Evolutionary conservation across 2,113 vertebrate species (phyloP).

Genomic region (Gopherus flavomarginatus): DNA sequence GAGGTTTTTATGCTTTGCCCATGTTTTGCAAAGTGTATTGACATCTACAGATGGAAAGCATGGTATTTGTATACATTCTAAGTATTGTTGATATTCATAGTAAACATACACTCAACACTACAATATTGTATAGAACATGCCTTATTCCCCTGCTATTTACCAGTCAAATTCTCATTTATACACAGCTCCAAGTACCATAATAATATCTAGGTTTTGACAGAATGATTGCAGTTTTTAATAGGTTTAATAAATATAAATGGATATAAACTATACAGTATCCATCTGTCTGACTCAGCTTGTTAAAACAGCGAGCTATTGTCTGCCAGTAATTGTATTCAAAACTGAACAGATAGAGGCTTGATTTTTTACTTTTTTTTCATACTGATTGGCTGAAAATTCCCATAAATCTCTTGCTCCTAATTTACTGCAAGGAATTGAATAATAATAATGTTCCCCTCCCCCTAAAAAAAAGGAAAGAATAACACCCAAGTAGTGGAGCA

Average conservation of each 20-base stretch:
- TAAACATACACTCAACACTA: neutral
- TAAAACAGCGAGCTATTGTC: constrained; percentile 71
- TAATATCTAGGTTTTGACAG: constrained; percentile 64
- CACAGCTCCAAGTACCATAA: constrained; percentile 52
- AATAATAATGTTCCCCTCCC: constrained; percentile 55
- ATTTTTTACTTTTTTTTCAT: constrained; percentile 73
- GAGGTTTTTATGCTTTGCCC: constrained; percentile 16
- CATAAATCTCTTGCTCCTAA: constrained; percentile 70
- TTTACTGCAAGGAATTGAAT: constrained; percentile 75
- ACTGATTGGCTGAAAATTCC: constrained; percentile 62
- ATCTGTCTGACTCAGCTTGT: constrained; percentile 56
- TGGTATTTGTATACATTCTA: neutral
- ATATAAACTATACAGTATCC: constrained; percentile 65
- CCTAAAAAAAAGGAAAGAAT: constrained; percentile 21
- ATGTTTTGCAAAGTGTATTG: constrained; percentile 7
- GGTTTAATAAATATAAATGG: constrained; percentile 76
- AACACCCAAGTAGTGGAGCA: constrained; percentile 19
- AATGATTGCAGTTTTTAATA: constrained; percentile 72
- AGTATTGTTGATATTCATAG: constrained; percentile 25
- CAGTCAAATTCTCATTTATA: constrained; percentile 59
- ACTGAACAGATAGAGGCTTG: constrained; percentile 68
- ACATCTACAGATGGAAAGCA: constrained; percentile 13
- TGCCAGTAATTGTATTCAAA: constrained; percentile 77
- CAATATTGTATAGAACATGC: neutral
- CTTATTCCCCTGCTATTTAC: constrained; percentile 49